Evolutionary conservation across 2,888 invertebrate genomes (phyloP).

Genomic region (Petrolisthes cinctipes): DNA sequence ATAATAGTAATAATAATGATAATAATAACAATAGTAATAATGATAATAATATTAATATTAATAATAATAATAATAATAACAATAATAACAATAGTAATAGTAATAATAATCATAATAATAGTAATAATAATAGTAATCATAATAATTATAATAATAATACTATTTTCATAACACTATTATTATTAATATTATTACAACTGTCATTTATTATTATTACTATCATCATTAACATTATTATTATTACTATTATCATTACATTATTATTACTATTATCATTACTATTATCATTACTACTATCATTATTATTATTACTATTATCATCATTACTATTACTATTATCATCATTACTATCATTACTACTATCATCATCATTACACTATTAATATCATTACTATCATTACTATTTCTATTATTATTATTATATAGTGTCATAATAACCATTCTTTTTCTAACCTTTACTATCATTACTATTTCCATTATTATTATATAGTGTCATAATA

Average conservation of each 20-base stretch:
- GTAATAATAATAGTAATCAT: too few relatives aligned
- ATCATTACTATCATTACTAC: neutral
- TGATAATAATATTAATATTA: too few relatives aligned
- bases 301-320: neutral
- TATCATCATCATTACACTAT: neutral
- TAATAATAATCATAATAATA: too few relatives aligned
- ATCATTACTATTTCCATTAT: neutral
- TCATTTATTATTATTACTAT: neutral
- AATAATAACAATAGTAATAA: too few relatives aligned
- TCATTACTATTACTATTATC: neutral
- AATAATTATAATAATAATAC: too few relatives aligned
- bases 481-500: too few relatives aligned
- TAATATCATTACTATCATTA: neutral
- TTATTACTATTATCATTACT: neutral
- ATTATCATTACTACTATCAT: constrained; percentile 18
- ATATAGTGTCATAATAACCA: too few relatives aligned
- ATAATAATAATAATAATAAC: too few relatives aligned
- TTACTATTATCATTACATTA: neutral
- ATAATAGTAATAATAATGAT: too few relatives aligned
- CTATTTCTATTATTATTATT: neutral
- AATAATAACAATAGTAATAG: too few relatives aligned
- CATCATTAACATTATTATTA: neutral
- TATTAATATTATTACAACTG: neutral
- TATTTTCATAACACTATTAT: neutral
- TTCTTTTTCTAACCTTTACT: neutral